Evolutionary conservation across 2,888 invertebrate species (phyloP).

Genomic region (Ganaspis brasiliensis): DNA sequence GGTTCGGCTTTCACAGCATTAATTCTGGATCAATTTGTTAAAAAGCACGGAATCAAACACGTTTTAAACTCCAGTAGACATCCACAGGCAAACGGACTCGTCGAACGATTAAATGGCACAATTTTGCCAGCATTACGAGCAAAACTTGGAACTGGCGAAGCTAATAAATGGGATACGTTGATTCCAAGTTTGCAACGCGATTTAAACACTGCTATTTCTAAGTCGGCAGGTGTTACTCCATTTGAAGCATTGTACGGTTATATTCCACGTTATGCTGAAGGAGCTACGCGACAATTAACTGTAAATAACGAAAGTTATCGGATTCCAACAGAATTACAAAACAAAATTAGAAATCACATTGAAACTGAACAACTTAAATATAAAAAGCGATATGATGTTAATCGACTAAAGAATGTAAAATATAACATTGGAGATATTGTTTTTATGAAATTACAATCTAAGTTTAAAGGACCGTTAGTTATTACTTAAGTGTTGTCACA

Average conservation of each 20-base stretch:
- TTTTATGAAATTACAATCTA: neutral
- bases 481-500: neutral
- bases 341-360: slow-evolving; percentile 4
- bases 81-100: too few relatives aligned
- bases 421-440: neutral
- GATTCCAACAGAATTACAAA: slow-evolving; percentile 7
- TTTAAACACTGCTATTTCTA: slow-evolving; percentile 42
- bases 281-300: slow-evolving; percentile 11
- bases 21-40: too few relatives aligned
- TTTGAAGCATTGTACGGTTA: slow-evolving; percentile 48
- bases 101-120: neutral
- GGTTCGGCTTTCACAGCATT: too few relatives aligned
- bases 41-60: too few relatives aligned
- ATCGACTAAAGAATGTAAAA: neutral
- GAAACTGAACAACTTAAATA: slow-evolving; percentile 42
- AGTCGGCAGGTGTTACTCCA: slow-evolving; percentile 44
- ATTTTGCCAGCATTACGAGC: slow-evolving; percentile 47
- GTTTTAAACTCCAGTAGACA: too few relatives aligned
- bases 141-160: neutral
- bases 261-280: slow-evolving; percentile 36
- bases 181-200: slow-evolving; percentile 40
- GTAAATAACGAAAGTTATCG: slow-evolving; percentile 25
- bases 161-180: slow-evolving; percentile 29
- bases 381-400: slow-evolving; percentile 47
- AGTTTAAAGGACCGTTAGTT: neutral